phyloP scores from a whole-genome alignment of 2,113 vertebrate genomes.

The Platycercus adscitus region DNA sequence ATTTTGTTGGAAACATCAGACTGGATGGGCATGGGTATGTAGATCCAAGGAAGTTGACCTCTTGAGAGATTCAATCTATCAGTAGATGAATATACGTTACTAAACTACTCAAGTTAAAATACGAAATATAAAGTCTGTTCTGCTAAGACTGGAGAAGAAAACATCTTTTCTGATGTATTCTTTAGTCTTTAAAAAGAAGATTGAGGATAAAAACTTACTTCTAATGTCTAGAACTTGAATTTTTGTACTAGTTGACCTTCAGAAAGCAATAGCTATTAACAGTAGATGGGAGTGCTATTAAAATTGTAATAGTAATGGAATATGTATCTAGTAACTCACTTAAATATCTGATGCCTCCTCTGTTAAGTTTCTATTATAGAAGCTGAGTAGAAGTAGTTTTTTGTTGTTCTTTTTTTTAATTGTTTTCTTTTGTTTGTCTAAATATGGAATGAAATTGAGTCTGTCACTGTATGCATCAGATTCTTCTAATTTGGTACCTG shows the following conservation, averaged over 20 bases:
- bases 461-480: not conserved
- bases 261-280: not conserved
- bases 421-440: not conserved
- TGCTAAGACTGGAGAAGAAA: not conserved
- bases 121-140: not conserved
- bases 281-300: not conserved
- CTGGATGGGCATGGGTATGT: slow-evolving; percentile 91
- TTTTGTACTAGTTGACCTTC: not conserved
- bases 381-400: not conserved
- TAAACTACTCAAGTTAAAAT: not conserved
- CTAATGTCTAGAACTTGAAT: not conserved
- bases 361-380: not conserved
- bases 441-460: not conserved
- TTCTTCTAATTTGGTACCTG: not conserved
- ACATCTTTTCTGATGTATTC: not conserved
- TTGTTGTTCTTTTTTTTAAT: not conserved
- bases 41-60: not conserved
- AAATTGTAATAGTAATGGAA: not conserved
- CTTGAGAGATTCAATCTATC: not conserved
- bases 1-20: slow-evolving; percentile 96
- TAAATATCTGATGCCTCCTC: not conserved
- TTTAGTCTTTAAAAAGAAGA: not conserved
- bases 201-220: not conserved
- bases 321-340: not conserved
- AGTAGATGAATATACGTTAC: not conserved